Conservation (phyloP, 2,797 vertebrate genomes). For the Glyptemys insculpta region DNA sequence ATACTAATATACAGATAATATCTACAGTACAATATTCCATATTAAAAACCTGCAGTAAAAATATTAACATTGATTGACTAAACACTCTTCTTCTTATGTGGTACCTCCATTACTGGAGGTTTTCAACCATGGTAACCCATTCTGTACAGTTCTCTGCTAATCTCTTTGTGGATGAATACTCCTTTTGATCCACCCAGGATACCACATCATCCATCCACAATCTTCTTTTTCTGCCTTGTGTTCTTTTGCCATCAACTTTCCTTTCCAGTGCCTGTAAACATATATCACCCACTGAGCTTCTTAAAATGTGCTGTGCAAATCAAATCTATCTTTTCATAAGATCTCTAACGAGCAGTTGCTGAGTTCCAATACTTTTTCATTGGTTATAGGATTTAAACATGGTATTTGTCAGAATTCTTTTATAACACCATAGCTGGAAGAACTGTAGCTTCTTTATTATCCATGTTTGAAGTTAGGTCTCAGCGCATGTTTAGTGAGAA, state of each 20-base stretch:
- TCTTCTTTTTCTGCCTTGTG: neutral
- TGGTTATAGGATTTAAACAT: neutral
- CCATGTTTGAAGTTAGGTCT: neutral
- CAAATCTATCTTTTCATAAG: neutral
- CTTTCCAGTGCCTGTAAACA: neutral
- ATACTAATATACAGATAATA: no score
- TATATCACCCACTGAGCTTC: neutral
- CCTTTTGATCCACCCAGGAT: neutral
- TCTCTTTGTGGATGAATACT: neutral
- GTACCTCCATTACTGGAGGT: neutral
- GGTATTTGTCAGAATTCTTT: neutral
- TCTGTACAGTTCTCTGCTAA: neutral
- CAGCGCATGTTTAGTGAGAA: neutral
- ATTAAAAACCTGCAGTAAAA: neutral
- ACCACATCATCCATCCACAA: neutral
- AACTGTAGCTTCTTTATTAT: neutral
- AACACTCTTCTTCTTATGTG: neutral
- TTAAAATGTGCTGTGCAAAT: neutral
- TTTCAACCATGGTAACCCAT: neutral
- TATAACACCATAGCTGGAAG: neutral
- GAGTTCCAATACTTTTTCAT: neutral
- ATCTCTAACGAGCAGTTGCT: neutral
- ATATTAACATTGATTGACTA: neutral
- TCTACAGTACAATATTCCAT: neutral
- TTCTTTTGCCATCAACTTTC: neutral